phyloP scores from a whole-genome alignment of 2,113 vertebrate species.

The Callochromis pleurospilus region DNA sequence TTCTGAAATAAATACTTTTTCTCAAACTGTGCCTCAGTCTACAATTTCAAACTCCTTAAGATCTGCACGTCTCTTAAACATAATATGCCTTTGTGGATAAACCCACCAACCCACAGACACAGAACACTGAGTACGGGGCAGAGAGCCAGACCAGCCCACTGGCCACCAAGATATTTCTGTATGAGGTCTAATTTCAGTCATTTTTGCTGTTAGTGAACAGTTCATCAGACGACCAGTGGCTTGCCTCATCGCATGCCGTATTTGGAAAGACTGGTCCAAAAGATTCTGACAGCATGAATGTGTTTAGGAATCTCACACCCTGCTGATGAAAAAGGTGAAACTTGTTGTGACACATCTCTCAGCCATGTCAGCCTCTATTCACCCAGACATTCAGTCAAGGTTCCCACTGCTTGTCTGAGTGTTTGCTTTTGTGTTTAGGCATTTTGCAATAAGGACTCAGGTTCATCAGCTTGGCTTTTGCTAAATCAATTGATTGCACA shows the following conservation, averaged over 20 bases:
- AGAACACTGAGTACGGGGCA: not conserved
- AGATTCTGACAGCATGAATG: not conserved
- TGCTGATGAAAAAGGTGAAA: not conserved
- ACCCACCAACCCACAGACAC: not conserved
- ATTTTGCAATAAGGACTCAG: not conserved
- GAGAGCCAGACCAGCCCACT: not conserved
- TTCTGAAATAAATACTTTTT: not conserved
- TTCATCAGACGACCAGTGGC: not conserved
- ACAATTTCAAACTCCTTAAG: not conserved
- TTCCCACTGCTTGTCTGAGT: not conserved
- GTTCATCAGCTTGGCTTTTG: fast-evolving
- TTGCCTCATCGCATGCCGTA: not conserved
- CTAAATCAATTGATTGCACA: not conserved
- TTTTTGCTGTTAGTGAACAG: not conserved
- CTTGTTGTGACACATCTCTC: not conserved
- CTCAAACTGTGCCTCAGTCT: not conserved
- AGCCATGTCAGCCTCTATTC: not conserved
- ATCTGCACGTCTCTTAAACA: not conserved
- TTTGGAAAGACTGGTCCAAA: not conserved
- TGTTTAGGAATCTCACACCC: not conserved
- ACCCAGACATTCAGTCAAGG: fast-evolving
- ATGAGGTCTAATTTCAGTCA: not conserved
- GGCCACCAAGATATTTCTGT: fast-evolving
- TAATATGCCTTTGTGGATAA: not conserved
- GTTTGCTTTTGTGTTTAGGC: not conserved